A percentile compares a stretch with the other conserved stretches of the same genome.
phyloP scores from a whole-genome alignment of 2,797 vertebrate species.

The Cottoperca gobio region DNA sequence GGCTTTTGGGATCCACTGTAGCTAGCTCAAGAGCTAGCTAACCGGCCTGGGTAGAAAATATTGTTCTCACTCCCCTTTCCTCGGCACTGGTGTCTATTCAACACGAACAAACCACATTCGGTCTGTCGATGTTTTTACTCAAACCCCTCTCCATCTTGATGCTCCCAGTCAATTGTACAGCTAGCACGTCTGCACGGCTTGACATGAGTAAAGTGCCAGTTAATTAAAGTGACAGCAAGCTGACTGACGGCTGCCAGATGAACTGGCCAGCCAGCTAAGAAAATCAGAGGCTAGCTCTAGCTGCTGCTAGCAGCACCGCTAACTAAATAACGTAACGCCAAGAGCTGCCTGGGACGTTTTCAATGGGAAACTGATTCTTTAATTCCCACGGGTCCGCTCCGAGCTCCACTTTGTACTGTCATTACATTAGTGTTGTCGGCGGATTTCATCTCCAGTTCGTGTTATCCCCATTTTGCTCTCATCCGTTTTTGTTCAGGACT shows the following conservation, averaged over 20 bases:
- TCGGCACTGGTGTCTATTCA: constrained; percentile 73
- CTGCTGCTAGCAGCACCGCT: constrained; percentile 70
- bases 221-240: constrained; percentile 68
- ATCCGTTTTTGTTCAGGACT: constrained; percentile 86
- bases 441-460: constrained; percentile 57
- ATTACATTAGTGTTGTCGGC: constrained; percentile 54
- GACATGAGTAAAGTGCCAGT: constrained; percentile 67
- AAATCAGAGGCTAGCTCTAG: constrained; percentile 67
- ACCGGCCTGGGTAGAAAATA: constrained; percentile 81
- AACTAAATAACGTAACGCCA: constrained; percentile 67
- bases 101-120: constrained; percentile 70
- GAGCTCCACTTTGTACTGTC: constrained; percentile 63
- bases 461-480: constrained; percentile 77
- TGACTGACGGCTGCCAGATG: constrained; percentile 68
- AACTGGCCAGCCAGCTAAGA: constrained; percentile 48
- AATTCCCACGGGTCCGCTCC: constrained; percentile 64
- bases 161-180: constrained; percentile 60
- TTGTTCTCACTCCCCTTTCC: constrained; percentile 73
- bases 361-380: constrained; percentile 55
- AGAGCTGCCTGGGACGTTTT: constrained; percentile 46
- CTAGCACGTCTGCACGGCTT: constrained; percentile 41
- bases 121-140: constrained; percentile 60
- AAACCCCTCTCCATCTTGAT: constrained; percentile 69
- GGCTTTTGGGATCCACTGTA: constrained; percentile 85
- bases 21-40: constrained; percentile 85